A percentile compares a stretch with the other conserved stretches of the same genome.
These are phyloP conservation scores for Odontamblyopus lacepedii DNA, from an alignment of 2,797 vertebrate species.

Conservation along the genomic window DNA sequence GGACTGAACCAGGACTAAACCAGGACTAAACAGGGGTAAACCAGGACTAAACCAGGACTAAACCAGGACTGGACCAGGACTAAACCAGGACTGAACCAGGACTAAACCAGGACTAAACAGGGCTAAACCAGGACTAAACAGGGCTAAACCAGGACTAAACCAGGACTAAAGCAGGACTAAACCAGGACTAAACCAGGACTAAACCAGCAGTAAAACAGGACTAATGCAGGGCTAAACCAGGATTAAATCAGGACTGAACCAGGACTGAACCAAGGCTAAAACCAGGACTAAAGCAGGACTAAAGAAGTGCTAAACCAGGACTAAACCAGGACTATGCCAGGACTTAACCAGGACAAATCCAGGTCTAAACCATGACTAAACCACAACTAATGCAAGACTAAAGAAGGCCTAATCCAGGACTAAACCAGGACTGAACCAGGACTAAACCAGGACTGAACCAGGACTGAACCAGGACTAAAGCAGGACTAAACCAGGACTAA, in stretches of 20 bases:
- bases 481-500: no score
- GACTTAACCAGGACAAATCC: background rate
- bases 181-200: background rate
- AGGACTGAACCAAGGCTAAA: background rate
- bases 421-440: background rate
- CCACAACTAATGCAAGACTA: background rate
- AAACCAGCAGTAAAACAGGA: no score
- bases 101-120: no score
- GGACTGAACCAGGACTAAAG: background rate
- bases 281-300: background rate
- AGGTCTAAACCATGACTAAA: background rate
- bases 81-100: no score
- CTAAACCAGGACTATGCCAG: background rate
- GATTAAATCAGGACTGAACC: background rate
- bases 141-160: background rate
- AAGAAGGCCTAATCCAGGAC: background rate
- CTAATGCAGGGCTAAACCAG: background rate
- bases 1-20: no score
- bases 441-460: background rate
- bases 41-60: no score
- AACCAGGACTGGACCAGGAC: no score
- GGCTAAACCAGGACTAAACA: no score
- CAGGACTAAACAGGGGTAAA: no score
- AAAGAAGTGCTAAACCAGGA: background rate
- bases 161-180: background rate